Conservation (phyloP, 64 coral and sea anemone genomes). For the Pachyseris speciosa region DNA sequence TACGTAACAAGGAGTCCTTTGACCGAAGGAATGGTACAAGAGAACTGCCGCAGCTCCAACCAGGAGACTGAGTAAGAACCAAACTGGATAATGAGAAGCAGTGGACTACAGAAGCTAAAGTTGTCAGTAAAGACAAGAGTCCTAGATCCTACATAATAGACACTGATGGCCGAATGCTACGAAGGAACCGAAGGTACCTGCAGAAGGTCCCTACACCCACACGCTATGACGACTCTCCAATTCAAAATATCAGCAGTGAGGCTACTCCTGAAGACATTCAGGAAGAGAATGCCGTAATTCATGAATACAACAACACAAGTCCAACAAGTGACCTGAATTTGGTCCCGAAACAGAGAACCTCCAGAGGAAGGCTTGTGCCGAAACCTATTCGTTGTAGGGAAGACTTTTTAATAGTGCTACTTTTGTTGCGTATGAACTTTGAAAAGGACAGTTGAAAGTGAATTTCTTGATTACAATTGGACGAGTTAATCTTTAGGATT, state of each 20-base stretch:
- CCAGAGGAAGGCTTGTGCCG: background rate
- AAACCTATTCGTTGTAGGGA: conserved; percentile 9
- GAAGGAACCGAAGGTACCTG: background rate
- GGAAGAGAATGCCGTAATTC: background rate
- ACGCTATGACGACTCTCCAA: background rate
- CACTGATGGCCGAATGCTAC: background rate
- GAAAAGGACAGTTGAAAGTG: background rate
- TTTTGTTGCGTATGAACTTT: background rate
- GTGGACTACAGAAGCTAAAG: conserved; percentile 1
- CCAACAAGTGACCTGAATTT: background rate
- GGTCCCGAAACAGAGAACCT: background rate
- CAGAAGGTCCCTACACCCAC: background rate
- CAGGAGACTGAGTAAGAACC: background rate
- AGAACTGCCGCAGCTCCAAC: background rate
- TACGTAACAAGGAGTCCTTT: conserved; percentile 25
- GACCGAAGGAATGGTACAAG: background rate
- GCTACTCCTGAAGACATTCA: background rate
- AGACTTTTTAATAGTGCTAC: background rate
- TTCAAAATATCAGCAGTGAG: background rate
- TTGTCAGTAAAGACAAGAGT: background rate
- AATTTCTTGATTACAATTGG: background rate
- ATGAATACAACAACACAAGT: background rate
- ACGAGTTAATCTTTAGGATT: background rate
- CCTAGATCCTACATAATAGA: conserved; percentile 37
- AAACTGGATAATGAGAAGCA: conserved; percentile 4